A percentile compares a stretch with the other conserved stretches of the same genome.
These are phyloP conservation scores for Otolemur crassicaudatus DNA, from an alignment of 2,797 vertebrate species.

Conservation along the genomic window DNA sequence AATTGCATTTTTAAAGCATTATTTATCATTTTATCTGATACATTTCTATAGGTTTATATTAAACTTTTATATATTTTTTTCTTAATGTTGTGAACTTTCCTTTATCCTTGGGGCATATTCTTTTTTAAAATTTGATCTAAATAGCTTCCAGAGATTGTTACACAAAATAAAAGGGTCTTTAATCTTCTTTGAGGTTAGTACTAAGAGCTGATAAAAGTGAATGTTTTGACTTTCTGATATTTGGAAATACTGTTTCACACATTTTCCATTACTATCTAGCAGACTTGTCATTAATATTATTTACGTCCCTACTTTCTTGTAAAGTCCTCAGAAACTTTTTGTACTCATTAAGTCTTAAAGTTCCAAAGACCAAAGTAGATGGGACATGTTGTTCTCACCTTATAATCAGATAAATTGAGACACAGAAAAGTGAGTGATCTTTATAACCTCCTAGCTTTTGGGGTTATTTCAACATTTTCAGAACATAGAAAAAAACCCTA, in stretches of 20 bases:
- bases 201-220: slow-evolving; percentile 78
- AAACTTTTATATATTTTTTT: slow-evolving; percentile 44
- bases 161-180: slow-evolving; percentile 69
- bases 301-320: slow-evolving; percentile 56
- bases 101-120: slow-evolving; percentile 24
- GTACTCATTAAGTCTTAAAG: slow-evolving; percentile 64
- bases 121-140: slow-evolving; percentile 50
- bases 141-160: slow-evolving; percentile 49
- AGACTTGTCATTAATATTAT: slow-evolving; percentile 59
- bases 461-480: slow-evolving; percentile 74
- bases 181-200: slow-evolving; percentile 69
- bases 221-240: slow-evolving; percentile 72
- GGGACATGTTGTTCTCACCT: slow-evolving; percentile 64
- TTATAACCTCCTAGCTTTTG: slow-evolving; percentile 60
- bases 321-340: slow-evolving; percentile 70
- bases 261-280: slow-evolving; percentile 53
- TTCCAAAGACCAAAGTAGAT: slow-evolving; percentile 61
- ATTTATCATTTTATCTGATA: slow-evolving; percentile 47
- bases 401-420: slow-evolving; percentile 80
- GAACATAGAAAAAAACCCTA: slow-evolving; percentile 54
- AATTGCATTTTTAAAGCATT: not conserved
- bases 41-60: slow-evolving; percentile 41
- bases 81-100: slow-evolving; percentile 34
- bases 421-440: slow-evolving; percentile 58
- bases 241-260: slow-evolving; percentile 66